Percentiles rank a stretch among this genome's conserved stretches.
Conservation (phyloP, 2,113 vertebrate genomes). For the Thermophis baileyi region DNA sequence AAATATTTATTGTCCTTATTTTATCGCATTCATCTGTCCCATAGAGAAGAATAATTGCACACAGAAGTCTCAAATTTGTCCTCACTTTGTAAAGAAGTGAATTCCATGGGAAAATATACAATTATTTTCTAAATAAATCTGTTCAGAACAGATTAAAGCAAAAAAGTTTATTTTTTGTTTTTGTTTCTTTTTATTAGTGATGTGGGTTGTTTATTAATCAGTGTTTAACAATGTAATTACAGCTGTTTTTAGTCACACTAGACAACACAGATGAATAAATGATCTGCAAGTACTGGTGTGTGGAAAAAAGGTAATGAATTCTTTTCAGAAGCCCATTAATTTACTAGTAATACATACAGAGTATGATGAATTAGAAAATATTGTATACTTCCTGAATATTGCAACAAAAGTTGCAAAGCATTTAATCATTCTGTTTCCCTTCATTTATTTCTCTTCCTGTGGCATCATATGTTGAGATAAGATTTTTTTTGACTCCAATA, state of each 20-base stretch:
- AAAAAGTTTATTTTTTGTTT: conserved; percentile 60
- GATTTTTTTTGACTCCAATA: conserved; percentile 55
- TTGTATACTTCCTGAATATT: conserved; percentile 72
- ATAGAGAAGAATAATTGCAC: background rate
- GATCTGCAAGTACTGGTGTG: conserved; percentile 84
- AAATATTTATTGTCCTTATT: background rate
- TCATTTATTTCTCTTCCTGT: conserved; percentile 68
- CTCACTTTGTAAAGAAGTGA: background rate
- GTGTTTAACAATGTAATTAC: conserved; percentile 91
- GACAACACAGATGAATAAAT: conserved; percentile 92
- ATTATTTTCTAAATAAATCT: background rate
- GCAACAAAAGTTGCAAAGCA: conserved; percentile 73
- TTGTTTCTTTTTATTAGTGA: conserved; percentile 74
- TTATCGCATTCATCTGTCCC: background rate
- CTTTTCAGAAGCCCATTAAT: conserved; percentile 77
- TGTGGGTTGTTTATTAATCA: conserved; percentile 90
- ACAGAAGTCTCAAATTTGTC: background rate
- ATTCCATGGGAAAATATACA: background rate
- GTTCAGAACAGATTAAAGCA: conserved; percentile 47
- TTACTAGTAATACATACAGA: conserved; percentile 83
- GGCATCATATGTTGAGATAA: conserved; percentile 47
- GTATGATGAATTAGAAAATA: conserved; percentile 77
- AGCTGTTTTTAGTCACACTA: conserved; percentile 82
- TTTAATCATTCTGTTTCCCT: conserved; percentile 73
- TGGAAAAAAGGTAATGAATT: conserved; percentile 84